Evolutionary conservation across 2,113 vertebrate genomes (phyloP).

Genomic region (Silurus asotus): DNA sequence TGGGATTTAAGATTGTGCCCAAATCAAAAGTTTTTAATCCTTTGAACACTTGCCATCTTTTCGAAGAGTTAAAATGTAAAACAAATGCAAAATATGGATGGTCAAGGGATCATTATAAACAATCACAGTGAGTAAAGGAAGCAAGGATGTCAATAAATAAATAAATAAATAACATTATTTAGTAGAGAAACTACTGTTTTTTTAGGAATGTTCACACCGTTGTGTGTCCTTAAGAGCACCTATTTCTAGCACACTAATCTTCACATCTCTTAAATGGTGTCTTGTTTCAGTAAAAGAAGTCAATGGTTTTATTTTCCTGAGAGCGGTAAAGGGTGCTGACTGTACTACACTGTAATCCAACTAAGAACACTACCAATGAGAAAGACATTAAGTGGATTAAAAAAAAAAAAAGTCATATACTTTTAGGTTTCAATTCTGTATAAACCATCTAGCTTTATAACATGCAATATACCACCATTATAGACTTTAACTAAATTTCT

Average conservation of each 20-base stretch:
- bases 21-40: neutral
- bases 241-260: slow-evolving; percentile 41
- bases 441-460: neutral
- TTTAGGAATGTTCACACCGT: slow-evolving; percentile 2
- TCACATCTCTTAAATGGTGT: slow-evolving; percentile 42
- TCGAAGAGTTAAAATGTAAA: neutral
- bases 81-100: neutral
- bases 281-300: slow-evolving; percentile 27
- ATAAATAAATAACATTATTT: slow-evolving; percentile 34
- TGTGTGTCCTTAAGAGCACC: slow-evolving; percentile 37
- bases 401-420: neutral
- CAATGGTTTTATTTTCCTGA: slow-evolving; percentile 40
- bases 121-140: neutral
- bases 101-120: neutral
- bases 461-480: neutral
- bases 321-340: slow-evolving; percentile 4
- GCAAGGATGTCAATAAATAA: slow-evolving; percentile 13
- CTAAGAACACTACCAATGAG: slow-evolving; percentile 6
- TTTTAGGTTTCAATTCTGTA: slow-evolving; percentile 12
- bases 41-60: neutral
- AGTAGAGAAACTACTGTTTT: neutral
- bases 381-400: neutral
- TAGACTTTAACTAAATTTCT: neutral
- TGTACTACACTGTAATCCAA: slow-evolving; percentile 12
- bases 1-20: neutral